Evolutionary conservation across 2,888 invertebrate species (phyloP), one percentile per base, ranked within the genome.

Genomic region (Acanthosoma haemorrhoidale): DNA sequence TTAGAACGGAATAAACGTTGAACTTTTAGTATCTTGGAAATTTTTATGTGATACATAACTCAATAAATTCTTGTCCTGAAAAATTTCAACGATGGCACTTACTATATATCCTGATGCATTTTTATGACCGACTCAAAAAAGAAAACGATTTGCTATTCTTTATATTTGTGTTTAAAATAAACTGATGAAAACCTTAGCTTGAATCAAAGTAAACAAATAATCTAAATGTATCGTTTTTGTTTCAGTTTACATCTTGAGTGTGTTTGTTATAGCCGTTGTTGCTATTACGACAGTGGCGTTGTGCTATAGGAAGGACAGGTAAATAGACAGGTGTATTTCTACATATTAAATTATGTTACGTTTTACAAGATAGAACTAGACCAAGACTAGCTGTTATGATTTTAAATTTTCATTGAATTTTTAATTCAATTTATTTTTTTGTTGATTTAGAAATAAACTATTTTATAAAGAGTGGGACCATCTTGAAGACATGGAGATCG

Each of bases 231-330:
- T 51, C n/a, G n/a, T 51, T 5, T 51, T 25, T 51, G 51, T 51
- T 51, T n/a, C 51, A 51, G 51, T 51, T 51, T 51, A 51, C 51
- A 51, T 51, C 51, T 25, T 51, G 25, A 51, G 51, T 25, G 51
- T 51, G n/a, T 51, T 51, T 25, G 25, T 51, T 4, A 51, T 51
- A 6, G 51, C 51, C n/a, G 29, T 51, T 51, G n/a, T 51, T 13
- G 51, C 51, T 25, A 51, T 51, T 25, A 25, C 51, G 2, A 9
- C 29, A 25, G 51, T 51, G 29, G 51, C 51, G 13, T 25, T 51
- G 2, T 51, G 51, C n/a, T 51, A 51, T 25, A 51, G 25, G 29
- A 51, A 51, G 25, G 29, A 51, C 13, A 51, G 51, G 51, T 51
- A 25, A 51, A 25, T 29, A 51, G 4, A n/a, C 6, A 51, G n/a